A percentile compares a stretch with the other conserved stretches of the same genome.
Evolutionary conservation across 2,888 invertebrate genomes (phyloP).

Genomic region (Caenorhabditis plicata): DNA sequence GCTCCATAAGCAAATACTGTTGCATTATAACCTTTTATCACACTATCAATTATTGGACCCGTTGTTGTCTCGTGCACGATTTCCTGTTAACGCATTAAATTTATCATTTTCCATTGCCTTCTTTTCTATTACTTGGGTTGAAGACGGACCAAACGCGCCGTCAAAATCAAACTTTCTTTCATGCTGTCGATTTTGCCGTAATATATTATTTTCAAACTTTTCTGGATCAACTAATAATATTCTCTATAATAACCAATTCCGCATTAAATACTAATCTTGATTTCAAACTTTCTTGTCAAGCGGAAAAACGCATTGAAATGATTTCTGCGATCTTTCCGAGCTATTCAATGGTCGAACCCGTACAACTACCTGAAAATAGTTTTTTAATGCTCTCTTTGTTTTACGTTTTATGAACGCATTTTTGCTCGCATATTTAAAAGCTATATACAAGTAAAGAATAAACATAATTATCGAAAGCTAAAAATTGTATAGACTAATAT

Average conservation of each 20-base stretch:
- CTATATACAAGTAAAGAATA: not conserved
- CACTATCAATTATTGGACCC: conserved; percentile 81
- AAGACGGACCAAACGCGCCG: conserved; percentile 82
- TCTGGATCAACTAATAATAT: conserved; percentile 75
- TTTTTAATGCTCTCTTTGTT: not conserved
- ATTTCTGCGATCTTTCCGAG: conserved; percentile 73
- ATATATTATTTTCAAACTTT: conserved; percentile 71
- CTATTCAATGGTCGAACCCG: conserved; percentile 81
- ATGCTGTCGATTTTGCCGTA: conserved; percentile 74
- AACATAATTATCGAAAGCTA: too few species aligned
- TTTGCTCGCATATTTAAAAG: not conserved
- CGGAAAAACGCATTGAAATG: conserved; percentile 77
- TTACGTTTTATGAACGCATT: not conserved
- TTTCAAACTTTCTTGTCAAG: conserved; percentile 78
- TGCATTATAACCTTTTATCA: conserved; percentile 85
- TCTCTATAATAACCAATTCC: conserved; percentile 69
- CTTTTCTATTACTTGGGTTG: conserved; percentile 75
- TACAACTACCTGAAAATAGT: conserved; percentile 77
- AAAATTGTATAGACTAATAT: too few species aligned
- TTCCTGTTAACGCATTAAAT: conserved; percentile 69
- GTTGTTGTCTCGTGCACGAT: conserved; percentile 86
- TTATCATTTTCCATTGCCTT: not conserved
- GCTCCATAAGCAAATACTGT: conserved; percentile 95
- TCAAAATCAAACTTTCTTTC: conserved; percentile 88
- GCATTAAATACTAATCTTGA: conserved; percentile 4